phyloP scores from a whole-genome alignment of 2,797 vertebrate species.

The Acanthopagrus latus region DNA sequence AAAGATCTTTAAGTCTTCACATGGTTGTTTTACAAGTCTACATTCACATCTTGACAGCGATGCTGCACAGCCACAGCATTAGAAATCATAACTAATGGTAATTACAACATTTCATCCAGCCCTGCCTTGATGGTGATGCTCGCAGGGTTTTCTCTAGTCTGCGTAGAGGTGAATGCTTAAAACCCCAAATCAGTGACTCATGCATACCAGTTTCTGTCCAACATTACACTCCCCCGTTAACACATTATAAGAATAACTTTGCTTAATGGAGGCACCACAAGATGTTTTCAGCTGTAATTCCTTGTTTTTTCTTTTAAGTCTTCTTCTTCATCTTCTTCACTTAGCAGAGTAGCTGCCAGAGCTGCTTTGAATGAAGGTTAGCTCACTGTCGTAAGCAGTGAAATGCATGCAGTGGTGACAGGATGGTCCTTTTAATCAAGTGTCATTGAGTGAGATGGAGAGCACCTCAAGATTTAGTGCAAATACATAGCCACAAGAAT shows the following conservation, averaged over 20 bases:
- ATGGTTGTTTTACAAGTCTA: neutral
- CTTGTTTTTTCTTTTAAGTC: neutral
- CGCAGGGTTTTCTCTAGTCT: neutral
- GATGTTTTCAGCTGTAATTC: neutral
- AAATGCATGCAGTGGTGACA: conserved; percentile 32
- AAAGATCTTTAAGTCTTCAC: neutral
- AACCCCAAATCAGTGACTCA: conserved; percentile 8
- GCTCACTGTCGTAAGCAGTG: conserved; percentile 7
- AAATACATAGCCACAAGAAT: conserved; percentile 18
- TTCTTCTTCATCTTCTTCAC: neutral
- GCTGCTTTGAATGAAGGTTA: conserved; percentile 30
- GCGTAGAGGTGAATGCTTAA: neutral
- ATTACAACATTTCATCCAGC: conserved; percentile 1
- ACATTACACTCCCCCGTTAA: neutral
- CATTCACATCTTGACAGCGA: conserved; percentile 8
- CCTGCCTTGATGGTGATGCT: neutral
- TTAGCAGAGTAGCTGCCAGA: neutral
- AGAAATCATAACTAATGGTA: neutral
- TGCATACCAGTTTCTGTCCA: neutral
- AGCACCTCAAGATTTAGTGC: conserved; percentile 50
- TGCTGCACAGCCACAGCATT: neutral
- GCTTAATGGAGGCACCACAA: neutral
- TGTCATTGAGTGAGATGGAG: conserved; percentile 47
- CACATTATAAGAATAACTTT: neutral
- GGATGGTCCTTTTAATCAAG: conserved; percentile 59